These are phyloP conservation scores for Echinometra lucunter DNA, from an alignment of 53 echinoderm and acorn worm genomes.

Conservation along the genomic window DNA sequence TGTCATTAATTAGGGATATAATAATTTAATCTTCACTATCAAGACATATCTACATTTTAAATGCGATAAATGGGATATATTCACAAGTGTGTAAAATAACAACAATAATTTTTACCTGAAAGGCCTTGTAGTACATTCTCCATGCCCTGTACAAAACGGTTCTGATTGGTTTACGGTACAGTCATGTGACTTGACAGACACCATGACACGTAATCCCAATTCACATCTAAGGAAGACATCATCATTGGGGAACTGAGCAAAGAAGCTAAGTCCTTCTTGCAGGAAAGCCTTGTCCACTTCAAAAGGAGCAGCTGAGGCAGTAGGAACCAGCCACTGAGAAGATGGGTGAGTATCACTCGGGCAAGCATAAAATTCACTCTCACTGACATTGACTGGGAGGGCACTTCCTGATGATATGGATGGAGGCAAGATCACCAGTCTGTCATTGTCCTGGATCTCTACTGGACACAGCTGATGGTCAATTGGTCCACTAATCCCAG, in stretches of 20 bases:
- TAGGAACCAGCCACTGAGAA: constrained; percentile 62
- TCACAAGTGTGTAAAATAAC: no score
- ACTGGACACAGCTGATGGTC: constrained; percentile 81
- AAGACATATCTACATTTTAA: no score
- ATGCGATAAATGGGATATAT: no score
- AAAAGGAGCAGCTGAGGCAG: constrained; percentile 47
- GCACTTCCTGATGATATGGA: constrained; percentile 31
- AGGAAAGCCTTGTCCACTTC: constrained; percentile 66
- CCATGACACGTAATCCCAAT: constrained; percentile 75
- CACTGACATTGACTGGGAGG: constrained; percentile 73
- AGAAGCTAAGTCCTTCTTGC: constrained; percentile 71
- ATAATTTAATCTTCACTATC: no score
- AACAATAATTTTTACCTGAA: constrained; percentile 23
- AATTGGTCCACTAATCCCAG: not conserved
- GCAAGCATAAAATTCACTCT: constrained; percentile 71
- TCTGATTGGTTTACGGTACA: constrained; percentile 50
- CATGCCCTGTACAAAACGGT: constrained; percentile 68
- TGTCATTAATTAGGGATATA: no score
- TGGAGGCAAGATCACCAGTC: constrained; percentile 75
- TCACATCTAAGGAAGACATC: constrained; percentile 73
- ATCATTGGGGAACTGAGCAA: constrained; percentile 73
- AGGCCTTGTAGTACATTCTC: constrained; percentile 67
- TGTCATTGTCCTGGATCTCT: constrained; percentile 80
- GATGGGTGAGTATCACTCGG: constrained; percentile 42
- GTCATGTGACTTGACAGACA: constrained; percentile 77